Base-by-base conservation (phyloP, 2,113 vertebrate species). In the Origma solitaria region DNA sequence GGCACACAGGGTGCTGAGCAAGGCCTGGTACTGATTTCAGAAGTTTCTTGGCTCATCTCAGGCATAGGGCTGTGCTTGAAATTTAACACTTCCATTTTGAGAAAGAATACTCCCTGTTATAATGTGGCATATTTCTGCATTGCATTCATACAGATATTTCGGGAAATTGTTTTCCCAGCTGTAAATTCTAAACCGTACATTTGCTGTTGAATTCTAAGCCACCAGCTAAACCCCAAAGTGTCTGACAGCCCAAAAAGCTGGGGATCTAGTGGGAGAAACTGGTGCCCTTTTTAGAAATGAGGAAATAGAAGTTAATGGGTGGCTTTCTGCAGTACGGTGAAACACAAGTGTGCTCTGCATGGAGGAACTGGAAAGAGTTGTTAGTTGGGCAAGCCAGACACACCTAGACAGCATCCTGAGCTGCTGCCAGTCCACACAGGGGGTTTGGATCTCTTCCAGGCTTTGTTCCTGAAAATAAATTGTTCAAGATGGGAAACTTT, bases 381-480 rank as follows among this genome's bases (percentile, higher is more conserved):
- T 92, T 87, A 84, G 86, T 40, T 91, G 94, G 84, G 73, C 83
- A 94, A 95, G 94, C 83, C 94, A 95, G 95, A 92, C 96, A 92
- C 95, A 95, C 92, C 94, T 95, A 92, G 95, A 92, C 91, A 92
- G 94, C 72, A 81, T 92, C 86, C 83, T 91, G 95, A 96, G 83
- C 86, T 37, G 83, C 84, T 96, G 96, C 95, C 94, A 94, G 40
- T 69, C 64, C 81, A 56, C 83, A 51, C 1, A 1, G 69, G 91
- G 76, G 2, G 44, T 66, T 68, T 96, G 96, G 94, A 92, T 49
- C 69, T 78, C 61, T 80, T 91, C 96, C 94, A 96, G 65, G 69
- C 92, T 96, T 95, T 96, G 94, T 95, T 97, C 92, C 93, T 96
- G 95, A 95, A 96, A 92, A 89, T 94, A 89, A 95, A 89, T 86